These are phyloP conservation scores for Thunnus albacares DNA, from an alignment of 2,797 vertebrate species.

Conservation along the genomic window DNA sequence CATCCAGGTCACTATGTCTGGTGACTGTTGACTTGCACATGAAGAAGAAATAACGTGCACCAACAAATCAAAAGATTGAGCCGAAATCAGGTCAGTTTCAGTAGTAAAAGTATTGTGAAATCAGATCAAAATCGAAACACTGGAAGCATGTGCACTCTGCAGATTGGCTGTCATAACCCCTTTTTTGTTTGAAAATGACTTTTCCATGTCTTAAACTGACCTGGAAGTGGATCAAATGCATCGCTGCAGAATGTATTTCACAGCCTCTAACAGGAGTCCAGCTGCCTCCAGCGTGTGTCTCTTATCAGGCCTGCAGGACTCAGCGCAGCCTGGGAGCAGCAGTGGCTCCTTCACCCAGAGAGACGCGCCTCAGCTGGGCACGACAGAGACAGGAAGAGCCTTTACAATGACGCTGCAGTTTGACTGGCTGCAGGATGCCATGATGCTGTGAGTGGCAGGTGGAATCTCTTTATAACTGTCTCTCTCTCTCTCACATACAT, in stretches of 20 bases:
- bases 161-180: slow-evolving; percentile 13
- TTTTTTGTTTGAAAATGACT: slow-evolving; percentile 31
- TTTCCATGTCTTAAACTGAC: slow-evolving; percentile 40
- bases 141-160: neutral
- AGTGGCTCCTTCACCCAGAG: slow-evolving; percentile 1
- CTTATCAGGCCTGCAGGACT: slow-evolving; percentile 32
- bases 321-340: slow-evolving; percentile 29
- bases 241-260: slow-evolving; percentile 34
- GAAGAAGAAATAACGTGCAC: neutral
- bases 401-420: slow-evolving; percentile 37
- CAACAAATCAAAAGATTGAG: neutral
- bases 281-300: slow-evolving; percentile 20
- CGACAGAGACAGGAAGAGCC: neutral
- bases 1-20: neutral
- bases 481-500: neutral
- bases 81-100: slow-evolving; percentile 1
- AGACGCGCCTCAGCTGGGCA: slow-evolving; percentile 29
- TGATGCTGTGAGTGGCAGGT: slow-evolving; percentile 53
- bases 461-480: slow-evolving; percentile 25
- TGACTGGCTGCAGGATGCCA: slow-evolving; percentile 45
- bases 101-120: neutral
- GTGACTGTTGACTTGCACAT: slow-evolving; percentile 2
- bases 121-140: neutral
- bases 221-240: slow-evolving; percentile 33
- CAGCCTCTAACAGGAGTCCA: slow-evolving; percentile 29